A percentile compares a stretch with the other conserved stretches of the same genome.
phyloP scores from a whole-genome alignment of 37 sponge, comb jelly and placozoan genomes.

The Ianthella basta region DNA sequence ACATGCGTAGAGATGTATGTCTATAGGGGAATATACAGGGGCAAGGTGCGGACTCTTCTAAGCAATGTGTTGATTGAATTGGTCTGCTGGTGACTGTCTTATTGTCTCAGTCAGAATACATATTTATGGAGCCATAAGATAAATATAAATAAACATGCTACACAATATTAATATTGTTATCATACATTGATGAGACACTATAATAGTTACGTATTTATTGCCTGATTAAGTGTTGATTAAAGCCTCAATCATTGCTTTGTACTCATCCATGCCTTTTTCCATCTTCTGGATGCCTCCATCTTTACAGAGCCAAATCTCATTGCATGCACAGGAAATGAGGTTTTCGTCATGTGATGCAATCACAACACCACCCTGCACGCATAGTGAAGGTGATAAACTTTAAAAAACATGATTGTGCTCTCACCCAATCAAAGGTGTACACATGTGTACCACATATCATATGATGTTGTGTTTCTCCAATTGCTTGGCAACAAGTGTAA shows the following conservation, averaged over 20 bases:
- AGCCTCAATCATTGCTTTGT: constrained; percentile 64
- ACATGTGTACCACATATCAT: not conserved
- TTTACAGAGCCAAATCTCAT: constrained; percentile 83
- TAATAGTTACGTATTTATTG: not conserved
- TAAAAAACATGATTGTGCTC: not conserved
- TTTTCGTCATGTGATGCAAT: constrained; percentile 93
- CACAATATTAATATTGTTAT: not conserved
- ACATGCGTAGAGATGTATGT: too few species aligned
- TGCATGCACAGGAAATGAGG: constrained; percentile 68
- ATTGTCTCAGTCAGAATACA: too few species aligned
- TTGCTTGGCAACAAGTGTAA: too few species aligned
- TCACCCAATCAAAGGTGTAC: not conserved
- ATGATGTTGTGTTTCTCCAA: too few species aligned
- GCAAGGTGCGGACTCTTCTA: too few species aligned
- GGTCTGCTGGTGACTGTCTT: too few species aligned
- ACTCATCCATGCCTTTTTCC: constrained; percentile 83
- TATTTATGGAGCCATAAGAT: too few species aligned
- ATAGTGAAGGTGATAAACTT: not conserved
- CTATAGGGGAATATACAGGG: too few species aligned
- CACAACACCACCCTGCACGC: constrained; percentile 88
- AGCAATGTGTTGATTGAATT: too few species aligned
- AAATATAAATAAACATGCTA: too few species aligned
- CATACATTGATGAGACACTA: not conserved
- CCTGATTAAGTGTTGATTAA: constrained; percentile 43
- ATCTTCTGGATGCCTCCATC: constrained; percentile 52